Evolutionary conservation across 2,888 invertebrate species (phyloP), one percentile per base, ranked within the genome.

Genomic region (Sinodicranocentrus sp.): DNA sequence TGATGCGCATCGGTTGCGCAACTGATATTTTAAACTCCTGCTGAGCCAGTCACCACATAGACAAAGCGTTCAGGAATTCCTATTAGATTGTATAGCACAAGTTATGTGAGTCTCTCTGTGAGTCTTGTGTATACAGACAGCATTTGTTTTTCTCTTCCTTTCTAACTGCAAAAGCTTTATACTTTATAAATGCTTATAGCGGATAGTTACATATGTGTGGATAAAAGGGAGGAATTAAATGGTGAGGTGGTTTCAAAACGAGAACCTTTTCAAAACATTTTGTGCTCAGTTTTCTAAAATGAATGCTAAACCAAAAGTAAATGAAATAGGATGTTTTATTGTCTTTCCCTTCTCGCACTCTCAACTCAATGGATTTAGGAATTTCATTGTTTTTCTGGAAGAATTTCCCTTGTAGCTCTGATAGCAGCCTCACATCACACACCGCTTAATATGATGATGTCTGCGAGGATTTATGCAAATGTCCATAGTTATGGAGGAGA

Each of bases 21-120:
- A 82, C 82, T 82, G 82, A 75, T 82, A 76, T 82, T 82, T 76
- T 75, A 82, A 82, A 82, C 82, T 76, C 82, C 82, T 73, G 82
- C 82, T 82, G 82, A 25, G 82, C 75, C 52, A 63, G 67, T 82
- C 82, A 70, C 63, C 70, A 76, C 54, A 73, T 23, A 70, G 48
- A 71, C 68, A 76, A 70, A 70, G 23, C 70, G 43, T 23, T 61
- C 59, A 82, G 82, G 75, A 82, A 82, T 82, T 82, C 57, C 25
- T 63, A 17, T 39, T 19, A 19, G 26, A 23, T 68, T 48, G 33
- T 28, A 28, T 28, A 17, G 61, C 61, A 61, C 61, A 28, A 15
- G 63, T 26, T 28, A 13, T 3, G 43, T 17, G 21, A 44, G 44
- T 19, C 44, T 67, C 63, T 28, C 33, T n/a, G n/a, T n/a, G n/a